Evolutionary conservation across 2,113 vertebrate genomes (phyloP), one percentile per base, ranked within the genome.

Genomic region (Dromiciops gliroides): DNA sequence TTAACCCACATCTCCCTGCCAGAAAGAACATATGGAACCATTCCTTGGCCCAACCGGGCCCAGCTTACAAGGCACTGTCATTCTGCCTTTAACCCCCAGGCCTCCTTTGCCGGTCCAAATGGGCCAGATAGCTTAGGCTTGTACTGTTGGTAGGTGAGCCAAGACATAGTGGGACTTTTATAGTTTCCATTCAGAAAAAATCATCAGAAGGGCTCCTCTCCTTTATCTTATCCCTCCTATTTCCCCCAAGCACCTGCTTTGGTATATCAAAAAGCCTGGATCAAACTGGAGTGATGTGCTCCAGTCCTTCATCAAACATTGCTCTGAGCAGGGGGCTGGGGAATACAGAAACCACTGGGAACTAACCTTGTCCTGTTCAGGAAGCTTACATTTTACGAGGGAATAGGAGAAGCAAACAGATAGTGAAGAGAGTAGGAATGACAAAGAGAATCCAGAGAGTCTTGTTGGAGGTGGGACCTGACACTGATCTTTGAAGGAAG

Each of bases 21-120:
- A 90, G 88, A 95, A 96, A 96, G 92, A 88, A 49, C 26, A 9
- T 92, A 89, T 95, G 91, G 51, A 90, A 93, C 94, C 89, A 95
- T 96, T 90, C 90, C 16, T 97, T 97, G 93, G 25, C 92, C 88
- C 92, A 11, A 92, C 88, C 91, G 48, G 53, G 95, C 94, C 96
- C 93, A 75, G 94, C 95, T 95, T 25, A 95, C 92, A 96, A 89
- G 97, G 96, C 95, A 94, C 96, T 98, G 95, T 93, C 88, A 50
- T 94, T 23, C 31, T 53, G 51, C 95, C 93, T 96, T 97, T 91
- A 96, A 95, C 91, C 95, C 48, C 92, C 83, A 90, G 56, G 93
- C 51, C 96, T 88, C 75, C 47, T 92, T 95, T 97, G 95, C 93
- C 95, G 91, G 51, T 93, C 48, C 94, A 83, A 0, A 48, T 49